These are phyloP conservation scores for Pseudotriccus pelzelni DNA, from an alignment of 2,797 vertebrate genomes.

Conservation along the genomic window DNA sequence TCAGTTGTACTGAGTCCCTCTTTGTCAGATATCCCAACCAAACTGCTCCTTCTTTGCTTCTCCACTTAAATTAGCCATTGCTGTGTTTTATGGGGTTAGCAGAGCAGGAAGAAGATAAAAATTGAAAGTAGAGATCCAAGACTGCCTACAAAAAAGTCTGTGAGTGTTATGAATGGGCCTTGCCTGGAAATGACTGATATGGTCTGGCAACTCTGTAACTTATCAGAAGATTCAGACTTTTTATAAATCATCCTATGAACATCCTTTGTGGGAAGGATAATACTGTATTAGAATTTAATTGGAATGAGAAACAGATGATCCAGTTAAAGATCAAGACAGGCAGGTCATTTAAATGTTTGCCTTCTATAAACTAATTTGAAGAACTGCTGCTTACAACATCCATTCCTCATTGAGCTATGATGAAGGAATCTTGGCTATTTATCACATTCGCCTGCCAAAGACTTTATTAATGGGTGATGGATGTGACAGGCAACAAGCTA, in stretches of 20 bases:
- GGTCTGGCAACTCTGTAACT: neutral
- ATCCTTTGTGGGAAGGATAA: neutral
- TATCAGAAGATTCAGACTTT: neutral
- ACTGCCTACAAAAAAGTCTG: neutral
- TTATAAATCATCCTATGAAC: neutral
- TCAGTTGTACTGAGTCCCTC: neutral
- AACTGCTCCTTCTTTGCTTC: neutral
- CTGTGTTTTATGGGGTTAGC: neutral
- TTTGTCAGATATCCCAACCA: neutral
- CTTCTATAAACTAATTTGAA: neutral
- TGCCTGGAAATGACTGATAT: neutral
- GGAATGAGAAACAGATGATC: neutral
- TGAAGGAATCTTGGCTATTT: slow-evolving; percentile 24
- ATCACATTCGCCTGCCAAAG: neutral
- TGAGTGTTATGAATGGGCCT: neutral
- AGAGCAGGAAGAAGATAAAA: neutral
- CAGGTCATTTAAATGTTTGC: neutral
- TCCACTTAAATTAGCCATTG: neutral
- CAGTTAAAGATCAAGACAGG: neutral
- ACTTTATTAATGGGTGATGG: neutral
- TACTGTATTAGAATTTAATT: neutral
- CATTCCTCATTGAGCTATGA: slow-evolving; percentile 1
- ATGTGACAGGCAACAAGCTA: neutral
- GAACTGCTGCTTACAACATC: neutral
- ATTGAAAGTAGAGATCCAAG: neutral